Conservation (phyloP, 2,888 invertebrate genomes). For the Agrotis clavis region DNA sequence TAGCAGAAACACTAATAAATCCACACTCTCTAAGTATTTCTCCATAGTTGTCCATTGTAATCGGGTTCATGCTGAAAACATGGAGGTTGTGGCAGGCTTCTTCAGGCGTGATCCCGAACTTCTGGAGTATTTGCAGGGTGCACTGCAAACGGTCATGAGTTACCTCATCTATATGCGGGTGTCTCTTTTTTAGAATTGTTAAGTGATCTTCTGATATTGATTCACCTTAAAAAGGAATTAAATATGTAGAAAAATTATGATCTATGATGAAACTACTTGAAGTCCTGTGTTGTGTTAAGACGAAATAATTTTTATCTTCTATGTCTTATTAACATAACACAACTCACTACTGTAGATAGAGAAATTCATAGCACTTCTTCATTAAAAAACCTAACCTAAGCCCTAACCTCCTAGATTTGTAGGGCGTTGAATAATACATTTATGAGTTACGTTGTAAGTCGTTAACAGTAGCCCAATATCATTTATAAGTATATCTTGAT, state of each 20-base stretch:
- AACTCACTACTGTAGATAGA: too few species aligned
- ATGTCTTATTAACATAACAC: too few species aligned
- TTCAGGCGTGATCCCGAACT: conserved; percentile 85
- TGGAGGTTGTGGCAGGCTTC: conserved; percentile 90
- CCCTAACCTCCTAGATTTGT: conserved; percentile 12
- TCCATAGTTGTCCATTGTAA: conserved; percentile 92
- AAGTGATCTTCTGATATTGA: conserved; percentile 69
- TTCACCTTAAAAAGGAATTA: conserved; percentile 71
- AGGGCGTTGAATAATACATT: too few species aligned
- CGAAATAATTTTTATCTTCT: too few species aligned
- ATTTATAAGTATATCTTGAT: background rate
- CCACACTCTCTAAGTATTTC: conserved; percentile 92
- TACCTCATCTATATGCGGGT: conserved; percentile 80
- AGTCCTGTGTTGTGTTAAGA: too few species aligned
- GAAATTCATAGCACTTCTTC: too few species aligned
- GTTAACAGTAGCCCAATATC: too few species aligned
- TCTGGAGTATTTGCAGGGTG: conserved; percentile 79
- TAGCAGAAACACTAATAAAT: conserved; percentile 85
- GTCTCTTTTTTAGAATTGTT: conserved; percentile 75
- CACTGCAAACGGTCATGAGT: conserved; percentile 77
- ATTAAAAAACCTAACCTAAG: background rate
- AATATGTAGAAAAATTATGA: background rate
- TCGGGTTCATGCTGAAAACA: conserved; percentile 90
- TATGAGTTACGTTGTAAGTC: too few species aligned
- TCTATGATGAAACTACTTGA: too few species aligned